Conservation (phyloP, 2,797 vertebrate species). For the Molossus molossus region DNA sequence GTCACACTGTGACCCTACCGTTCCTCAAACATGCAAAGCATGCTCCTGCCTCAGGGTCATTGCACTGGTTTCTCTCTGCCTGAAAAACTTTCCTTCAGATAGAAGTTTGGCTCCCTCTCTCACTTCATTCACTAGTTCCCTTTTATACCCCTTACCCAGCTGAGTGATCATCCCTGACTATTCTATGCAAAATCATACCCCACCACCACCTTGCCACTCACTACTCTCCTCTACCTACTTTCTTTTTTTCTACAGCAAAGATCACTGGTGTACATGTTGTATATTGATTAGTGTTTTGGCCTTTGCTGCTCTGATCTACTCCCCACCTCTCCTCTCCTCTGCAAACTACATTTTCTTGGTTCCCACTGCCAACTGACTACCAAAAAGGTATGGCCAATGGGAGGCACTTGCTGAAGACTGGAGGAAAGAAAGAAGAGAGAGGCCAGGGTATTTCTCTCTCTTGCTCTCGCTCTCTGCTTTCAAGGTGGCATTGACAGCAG, state of each 20-base stretch:
- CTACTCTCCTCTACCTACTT: neutral
- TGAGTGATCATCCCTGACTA: neutral
- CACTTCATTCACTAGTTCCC: fast-evolving
- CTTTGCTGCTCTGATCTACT: neutral
- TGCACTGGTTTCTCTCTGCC: neutral
- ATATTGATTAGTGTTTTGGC: neutral
- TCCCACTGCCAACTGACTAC: neutral
- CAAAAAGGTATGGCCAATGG: neutral
- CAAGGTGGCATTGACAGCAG: neutral
- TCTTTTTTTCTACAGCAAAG: neutral
- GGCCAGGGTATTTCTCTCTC: neutral
- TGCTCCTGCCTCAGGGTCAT: neutral
- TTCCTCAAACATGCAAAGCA: neutral
- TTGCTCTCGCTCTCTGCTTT: neutral
- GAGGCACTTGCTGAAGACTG: neutral
- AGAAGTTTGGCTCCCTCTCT: neutral
- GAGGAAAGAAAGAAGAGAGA: neutral
- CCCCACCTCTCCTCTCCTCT: neutral
- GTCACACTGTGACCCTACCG: neutral
- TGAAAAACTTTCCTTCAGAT: neutral
- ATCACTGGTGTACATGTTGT: neutral
- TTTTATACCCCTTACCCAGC: neutral
- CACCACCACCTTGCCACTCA: neutral
- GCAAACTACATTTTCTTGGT: neutral
- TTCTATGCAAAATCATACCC: neutral